Percentiles rank a stretch among this genome's conserved stretches.
Evolutionary conservation across 64 coral and sea anemone species (phyloP).

Genomic region (Orbicella faveolata): DNA sequence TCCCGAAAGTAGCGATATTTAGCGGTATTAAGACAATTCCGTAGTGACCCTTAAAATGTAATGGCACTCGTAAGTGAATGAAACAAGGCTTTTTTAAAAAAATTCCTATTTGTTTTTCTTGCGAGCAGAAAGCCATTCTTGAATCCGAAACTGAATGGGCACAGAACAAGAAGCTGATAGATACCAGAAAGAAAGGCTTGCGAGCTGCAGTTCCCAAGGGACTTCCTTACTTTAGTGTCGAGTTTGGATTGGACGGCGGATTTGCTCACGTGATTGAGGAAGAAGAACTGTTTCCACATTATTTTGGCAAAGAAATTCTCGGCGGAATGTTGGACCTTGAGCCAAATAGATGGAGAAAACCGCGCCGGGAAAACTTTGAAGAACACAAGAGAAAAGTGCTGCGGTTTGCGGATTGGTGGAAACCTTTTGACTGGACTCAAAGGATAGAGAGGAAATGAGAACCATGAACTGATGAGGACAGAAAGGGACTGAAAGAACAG

Average conservation of each 20-base stretch:
- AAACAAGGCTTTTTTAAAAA: too few species aligned
- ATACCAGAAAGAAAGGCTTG: conserved; percentile 85
- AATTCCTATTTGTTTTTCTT: not conserved
- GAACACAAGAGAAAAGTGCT: conserved; percentile 96
- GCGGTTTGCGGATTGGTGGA: conserved; percentile 94
- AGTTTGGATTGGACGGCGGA: conserved; percentile 97
- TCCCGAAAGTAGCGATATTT: too few species aligned
- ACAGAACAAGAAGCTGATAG: conserved; percentile 89
- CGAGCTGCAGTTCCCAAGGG: conserved; percentile 81
- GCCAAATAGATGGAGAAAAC: conserved; percentile 85
- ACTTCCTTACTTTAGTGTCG: conserved; percentile 90
- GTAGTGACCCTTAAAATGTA: too few species aligned
- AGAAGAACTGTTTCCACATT: conserved; percentile 86
- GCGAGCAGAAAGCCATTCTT: conserved; percentile 89
- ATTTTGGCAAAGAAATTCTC: conserved; percentile 98
- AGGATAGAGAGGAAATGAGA: conserved; percentile 59
- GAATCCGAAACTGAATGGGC: conserved; percentile 97
- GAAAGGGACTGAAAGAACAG: too few species aligned
- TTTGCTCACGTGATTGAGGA: conserved; percentile 98
- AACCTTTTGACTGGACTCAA: conserved; percentile 96
- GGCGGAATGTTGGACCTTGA: conserved; percentile 98
- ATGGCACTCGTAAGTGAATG: too few species aligned
- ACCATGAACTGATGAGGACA: too few species aligned
- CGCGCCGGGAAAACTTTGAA: conserved; percentile 86
- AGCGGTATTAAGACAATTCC: too few species aligned